Evolutionary conservation across 2,113 vertebrate genomes (phyloP), one percentile per base, ranked within the genome.

Genomic region (Xiphorhynchus elegans): DNA sequence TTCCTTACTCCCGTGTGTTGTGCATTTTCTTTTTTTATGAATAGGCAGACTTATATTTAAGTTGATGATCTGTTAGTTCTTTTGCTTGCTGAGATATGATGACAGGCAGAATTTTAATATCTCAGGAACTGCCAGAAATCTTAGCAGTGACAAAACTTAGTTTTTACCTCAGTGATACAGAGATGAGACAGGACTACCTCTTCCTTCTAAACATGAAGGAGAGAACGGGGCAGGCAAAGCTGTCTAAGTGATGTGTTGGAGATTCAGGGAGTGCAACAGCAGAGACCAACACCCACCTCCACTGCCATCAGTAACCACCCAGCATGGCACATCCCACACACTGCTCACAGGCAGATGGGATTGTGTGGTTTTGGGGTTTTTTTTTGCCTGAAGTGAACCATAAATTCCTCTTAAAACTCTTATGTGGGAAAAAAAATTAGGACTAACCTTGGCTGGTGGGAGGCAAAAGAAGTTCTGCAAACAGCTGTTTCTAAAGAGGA

Each of bases 291-390:
- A 84, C 11, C 68, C 44, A 47, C 39, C 15, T 78, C 26, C 33
- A 8, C 26, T 53, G 28, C 18, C 9, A 9, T 59, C n/a, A 58
- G 3, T 49, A 87, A 53, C 35, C 28, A 64, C 9, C 3, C 50
- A 78, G 21, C 25, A 78, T 0, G 1, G 17, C 52, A 76, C 56
- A 64, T 56, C 70, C 44, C 40, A 75, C 33, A 16, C 0, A 0
- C 39, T 63, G 44, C 35, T 90, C 20, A 47, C 39, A 79, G 44
- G 33, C 52, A 90, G 29, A 72, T 59, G 33, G 44, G 70, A 85
- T 2, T 28, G 3, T 60, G 35, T 37, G 29, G 26, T 42, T 40
- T 42, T 40, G 19, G 20, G 12, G 31, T 13, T 17, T 2, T 13
- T 42, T 42, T 49, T 87, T 67, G 18, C 23, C 52, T 75, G 39